A percentile compares a stretch with the other conserved stretches of the same genome.
phyloP scores from a whole-genome alignment of 2,797 vertebrate genomes.

The Tragopan temminckii region DNA sequence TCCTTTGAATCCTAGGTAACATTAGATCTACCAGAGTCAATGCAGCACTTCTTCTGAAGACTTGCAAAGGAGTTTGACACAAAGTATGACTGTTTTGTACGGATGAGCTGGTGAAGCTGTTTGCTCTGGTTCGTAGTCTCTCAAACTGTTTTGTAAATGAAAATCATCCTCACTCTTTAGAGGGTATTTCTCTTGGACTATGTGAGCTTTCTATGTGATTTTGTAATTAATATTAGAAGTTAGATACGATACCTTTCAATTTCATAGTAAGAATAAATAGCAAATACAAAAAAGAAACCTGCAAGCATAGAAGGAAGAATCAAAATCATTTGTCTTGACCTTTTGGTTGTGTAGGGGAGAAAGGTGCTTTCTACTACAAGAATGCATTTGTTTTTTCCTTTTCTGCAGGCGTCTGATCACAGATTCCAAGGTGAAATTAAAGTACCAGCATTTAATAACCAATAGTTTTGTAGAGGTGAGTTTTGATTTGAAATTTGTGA shows the following conservation, averaged over 20 bases:
- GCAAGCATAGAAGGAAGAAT: neutral
- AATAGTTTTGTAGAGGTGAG: constrained; percentile 99
- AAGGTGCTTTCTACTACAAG: neutral
- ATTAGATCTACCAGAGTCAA: neutral
- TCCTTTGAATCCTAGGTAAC: neutral
- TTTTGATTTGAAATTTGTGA: constrained; percentile 1
- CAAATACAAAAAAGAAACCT: neutral
- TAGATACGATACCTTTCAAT: neutral
- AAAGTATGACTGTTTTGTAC: neutral
- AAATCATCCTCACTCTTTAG: neutral
- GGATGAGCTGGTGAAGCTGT: neutral
- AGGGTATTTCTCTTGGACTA: neutral
- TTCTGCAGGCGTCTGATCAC: constrained; percentile 95
- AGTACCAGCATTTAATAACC: constrained; percentile 99
- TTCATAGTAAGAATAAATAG: neutral
- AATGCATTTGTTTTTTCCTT: constrained; percentile 59
- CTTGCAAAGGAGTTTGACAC: neutral
- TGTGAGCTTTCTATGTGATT: neutral
- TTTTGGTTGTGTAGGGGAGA: neutral
- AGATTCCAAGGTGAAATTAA: constrained; percentile 99
- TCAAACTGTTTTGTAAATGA: neutral
- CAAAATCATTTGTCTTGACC: neutral
- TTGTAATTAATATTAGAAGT: neutral
- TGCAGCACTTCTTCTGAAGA: neutral
- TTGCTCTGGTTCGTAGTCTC: neutral